Percentiles rank a stretch among this genome's conserved stretches.
Evolutionary conservation across 2,113 vertebrate genomes (phyloP).

Genomic region (Lophotis ruficrista): DNA sequence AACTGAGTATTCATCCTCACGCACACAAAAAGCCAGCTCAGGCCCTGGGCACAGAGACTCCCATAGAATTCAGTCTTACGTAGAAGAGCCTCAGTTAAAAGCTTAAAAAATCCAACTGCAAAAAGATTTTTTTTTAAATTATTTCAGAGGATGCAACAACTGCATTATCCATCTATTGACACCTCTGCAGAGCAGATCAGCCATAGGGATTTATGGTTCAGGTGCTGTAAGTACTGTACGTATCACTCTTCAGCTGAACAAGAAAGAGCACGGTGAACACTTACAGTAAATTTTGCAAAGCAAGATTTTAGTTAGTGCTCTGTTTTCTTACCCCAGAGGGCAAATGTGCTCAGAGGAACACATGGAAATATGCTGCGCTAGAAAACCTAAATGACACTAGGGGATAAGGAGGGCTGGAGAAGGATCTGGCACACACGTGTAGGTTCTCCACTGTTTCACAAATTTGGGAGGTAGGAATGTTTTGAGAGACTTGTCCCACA

Average conservation of each 20-base stretch:
- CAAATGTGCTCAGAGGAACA: neutral
- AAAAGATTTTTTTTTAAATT: neutral
- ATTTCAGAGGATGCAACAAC: neutral
- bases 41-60: neutral
- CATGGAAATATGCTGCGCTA: rapidly evolving
- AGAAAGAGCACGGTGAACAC: neutral
- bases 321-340: neutral
- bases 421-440: neutral
- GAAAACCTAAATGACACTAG: neutral
- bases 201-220: neutral
- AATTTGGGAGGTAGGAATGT: neutral
- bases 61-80: neutral
- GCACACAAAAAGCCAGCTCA: neutral
- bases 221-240: neutral
- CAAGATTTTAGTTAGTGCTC: neutral
- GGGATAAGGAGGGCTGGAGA: neutral
- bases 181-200: neutral
- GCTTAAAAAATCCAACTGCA: neutral
- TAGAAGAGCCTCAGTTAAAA: neutral
- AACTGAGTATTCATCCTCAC: neutral
- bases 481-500: neutral
- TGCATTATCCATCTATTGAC: neutral
- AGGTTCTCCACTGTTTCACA: neutral
- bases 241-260: neutral
- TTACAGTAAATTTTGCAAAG: neutral